Evolutionary conservation across 2,888 invertebrate genomes (phyloP), one percentile per base, ranked within the genome.

Genomic region (Ennomos erosarius): DNA sequence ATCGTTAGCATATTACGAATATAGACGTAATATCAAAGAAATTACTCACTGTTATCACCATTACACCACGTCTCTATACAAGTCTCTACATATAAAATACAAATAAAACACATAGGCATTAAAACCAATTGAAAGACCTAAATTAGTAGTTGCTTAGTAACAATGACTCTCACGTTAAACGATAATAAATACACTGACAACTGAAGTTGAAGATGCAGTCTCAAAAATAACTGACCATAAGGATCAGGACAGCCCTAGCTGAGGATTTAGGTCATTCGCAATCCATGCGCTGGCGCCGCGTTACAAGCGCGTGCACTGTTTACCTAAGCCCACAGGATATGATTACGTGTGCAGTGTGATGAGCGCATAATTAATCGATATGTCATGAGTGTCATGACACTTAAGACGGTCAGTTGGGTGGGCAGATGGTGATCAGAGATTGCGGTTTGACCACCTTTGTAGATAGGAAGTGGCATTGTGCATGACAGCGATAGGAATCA

Each of bases 241-340:
- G 13, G 0, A 13, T 8, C 0, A 10, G 42, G 55, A 48, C 67
- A 68, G 35, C 67, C 67, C 68, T 68, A 13, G 13, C 9, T 62
- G 49, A 62, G 64, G 75, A 86, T 84, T 81, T 85, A 75, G 86
- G 85, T 86, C 86, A 82, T 55, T 68, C 73, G 70, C 73, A 73
- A 69, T 73, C 64, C 71, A 68, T 76, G 82, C 85, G 88, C 84
- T 81, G 86, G 86, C 87, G 87, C 84, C 83, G 82, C 63, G 64
- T 74, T 70, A 76, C 43, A 71, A 81, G 81, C 79, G 84, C 85
- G 80, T 82, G 78, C 65, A 70, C 74, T 78, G 80, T 78, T 81
- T 77, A 76, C 81, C 74, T 75, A 78, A 78, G 74, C 73, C 45
- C 62, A 62, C 62, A 71, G 65, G 65, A 73, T 64, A 69, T 66